Conservation (phyloP, 2,888 invertebrate species). For the Fragum whitleyi region DNA sequence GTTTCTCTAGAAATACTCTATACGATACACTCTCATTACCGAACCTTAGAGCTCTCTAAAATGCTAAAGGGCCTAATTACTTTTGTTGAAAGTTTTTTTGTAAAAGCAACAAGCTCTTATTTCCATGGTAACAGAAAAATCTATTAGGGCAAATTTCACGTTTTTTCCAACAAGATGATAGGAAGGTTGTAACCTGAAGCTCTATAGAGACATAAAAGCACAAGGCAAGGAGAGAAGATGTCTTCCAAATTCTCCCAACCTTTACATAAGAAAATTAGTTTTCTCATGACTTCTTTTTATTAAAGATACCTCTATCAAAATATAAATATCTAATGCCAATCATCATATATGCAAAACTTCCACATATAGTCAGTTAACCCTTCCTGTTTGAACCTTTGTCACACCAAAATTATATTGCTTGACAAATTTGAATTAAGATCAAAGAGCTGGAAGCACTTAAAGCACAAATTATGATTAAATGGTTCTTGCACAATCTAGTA, state of each 20-base stretch:
- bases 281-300: not conserved
- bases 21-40: no score
- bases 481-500: no score
- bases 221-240: conserved; percentile 1
- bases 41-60: not conserved
- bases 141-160: conserved; percentile 4
- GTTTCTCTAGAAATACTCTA: no score
- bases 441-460: no score
- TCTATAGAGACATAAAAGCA: conserved; percentile 21
- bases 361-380: no score
- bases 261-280: not conserved
- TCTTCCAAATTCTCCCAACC: not conserved
- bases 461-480: no score
- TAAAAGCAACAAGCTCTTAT: conserved; percentile 22
- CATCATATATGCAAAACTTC: no score
- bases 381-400: no score
- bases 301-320: no score
- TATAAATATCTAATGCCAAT: no score
- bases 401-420: no score
- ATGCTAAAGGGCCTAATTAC: conserved; percentile 19
- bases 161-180: not conserved
- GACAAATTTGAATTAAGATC: no score
- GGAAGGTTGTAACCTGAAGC: conserved; percentile 17
- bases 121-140: conserved; percentile 20
- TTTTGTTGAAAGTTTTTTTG: conserved; percentile 8